These are phyloP conservation scores for Microctenopoma lineatum DNA, from an alignment of 2,797 vertebrate species.

Conservation along the genomic window DNA sequence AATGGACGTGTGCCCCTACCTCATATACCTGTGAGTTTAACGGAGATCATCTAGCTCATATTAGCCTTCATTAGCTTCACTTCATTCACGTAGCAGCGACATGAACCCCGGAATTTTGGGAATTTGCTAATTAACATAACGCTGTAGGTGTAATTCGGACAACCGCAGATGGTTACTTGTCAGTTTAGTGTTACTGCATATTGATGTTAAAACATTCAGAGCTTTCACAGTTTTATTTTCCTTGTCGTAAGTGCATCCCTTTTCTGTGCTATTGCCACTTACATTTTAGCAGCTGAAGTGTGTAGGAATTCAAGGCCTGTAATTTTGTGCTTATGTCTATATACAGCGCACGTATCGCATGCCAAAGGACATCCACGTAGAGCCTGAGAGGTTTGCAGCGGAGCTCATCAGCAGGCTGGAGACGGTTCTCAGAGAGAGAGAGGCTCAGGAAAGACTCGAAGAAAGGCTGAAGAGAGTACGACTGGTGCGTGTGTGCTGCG, in stretches of 20 bases:
- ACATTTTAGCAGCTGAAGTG: neutral
- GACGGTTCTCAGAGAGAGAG: constrained; percentile 91
- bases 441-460: constrained; percentile 92
- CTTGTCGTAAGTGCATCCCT: neutral
- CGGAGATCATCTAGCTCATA: neutral
- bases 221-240: neutral
- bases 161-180: neutral
- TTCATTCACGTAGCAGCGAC: constrained; percentile 49
- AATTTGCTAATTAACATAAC: neutral
- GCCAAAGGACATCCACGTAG: constrained; percentile 96
- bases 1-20: constrained; percentile 95
- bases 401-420: constrained; percentile 95
- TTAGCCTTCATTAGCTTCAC: constrained; percentile 20
- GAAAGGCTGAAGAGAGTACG: constrained; percentile 93
- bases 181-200: neutral
- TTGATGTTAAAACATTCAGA: neutral
- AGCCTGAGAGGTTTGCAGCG: constrained; percentile 94
- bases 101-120: neutral
- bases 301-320: neutral
- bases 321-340: constrained; percentile 14
- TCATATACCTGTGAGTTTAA: constrained; percentile 93
- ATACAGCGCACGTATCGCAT: constrained; percentile 91
- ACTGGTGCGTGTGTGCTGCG: constrained; percentile 79
- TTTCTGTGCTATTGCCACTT: neutral
- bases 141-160: too few relatives aligned